phyloP scores from a whole-genome alignment of 1,140 invertebrate species.

The Papilio aristodemus region DNA sequence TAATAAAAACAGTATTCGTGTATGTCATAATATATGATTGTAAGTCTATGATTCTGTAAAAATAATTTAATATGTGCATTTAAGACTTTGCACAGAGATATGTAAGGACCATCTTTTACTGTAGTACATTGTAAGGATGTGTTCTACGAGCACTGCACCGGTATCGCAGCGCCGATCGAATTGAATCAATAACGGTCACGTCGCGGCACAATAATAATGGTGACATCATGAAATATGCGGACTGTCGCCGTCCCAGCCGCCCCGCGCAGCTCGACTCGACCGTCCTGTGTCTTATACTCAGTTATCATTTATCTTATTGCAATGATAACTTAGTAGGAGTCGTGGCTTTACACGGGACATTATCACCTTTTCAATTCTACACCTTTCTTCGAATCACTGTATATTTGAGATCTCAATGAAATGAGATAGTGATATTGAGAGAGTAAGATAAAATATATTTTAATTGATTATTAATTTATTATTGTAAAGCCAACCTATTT shows the following conservation, averaged over 20 bases:
- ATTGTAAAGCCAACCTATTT: no score
- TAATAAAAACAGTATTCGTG: neutral
- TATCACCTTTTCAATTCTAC: no score
- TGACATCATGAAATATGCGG: conserved; percentile 38
- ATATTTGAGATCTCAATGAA: no score
- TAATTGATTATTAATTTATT: no score
- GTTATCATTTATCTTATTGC: conserved; percentile 4
- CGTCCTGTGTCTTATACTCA: no score
- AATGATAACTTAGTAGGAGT: no score
- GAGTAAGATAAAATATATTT: no score
- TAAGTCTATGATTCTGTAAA: no score
- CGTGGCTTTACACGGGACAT: no score
- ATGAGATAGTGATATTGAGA: no score
- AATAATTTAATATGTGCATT: neutral
- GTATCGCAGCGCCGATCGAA: conserved; percentile 31
- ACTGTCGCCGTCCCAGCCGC: conserved; percentile 13
- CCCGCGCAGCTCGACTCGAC: neutral
- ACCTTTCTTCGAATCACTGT: no score
- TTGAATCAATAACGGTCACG: conserved; percentile 40
- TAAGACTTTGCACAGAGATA: neutral
- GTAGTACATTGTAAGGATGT: conserved; percentile 9
- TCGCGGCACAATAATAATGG: conserved; percentile 39
- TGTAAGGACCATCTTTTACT: neutral
- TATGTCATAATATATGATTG: neutral
- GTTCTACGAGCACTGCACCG: conserved; percentile 7